Evolutionary conservation across 2,888 invertebrate genomes (phyloP), one percentile per base, ranked within the genome.

Genomic region (Cryptus armator): DNA sequence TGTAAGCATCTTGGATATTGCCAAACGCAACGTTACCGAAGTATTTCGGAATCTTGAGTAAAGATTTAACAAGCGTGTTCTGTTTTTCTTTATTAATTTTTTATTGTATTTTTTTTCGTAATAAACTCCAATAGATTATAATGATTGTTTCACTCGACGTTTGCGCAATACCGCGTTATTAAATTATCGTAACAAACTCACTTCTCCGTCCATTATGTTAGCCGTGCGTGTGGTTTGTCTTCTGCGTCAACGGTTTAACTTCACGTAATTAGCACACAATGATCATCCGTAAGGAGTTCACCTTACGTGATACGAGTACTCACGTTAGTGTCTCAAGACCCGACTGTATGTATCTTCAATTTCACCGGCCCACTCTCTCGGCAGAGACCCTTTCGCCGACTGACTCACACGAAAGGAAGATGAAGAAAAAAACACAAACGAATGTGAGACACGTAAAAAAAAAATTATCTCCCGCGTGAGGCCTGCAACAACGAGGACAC

Each of bases 241-340:
- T 48, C 32, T 19, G 64, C 32, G 64, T 76, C 66, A 53, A 37
- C 56, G 53, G 19, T 43, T 24, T 4, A 70, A 68, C 29, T 64
- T 46, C 44, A 10, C 59, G 29, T 19, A 29, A 78, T 83, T 70
- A 64, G 64, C 74, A 70, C 44, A 75, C 67, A 81, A 81, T 77
- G 59, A 44, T 56, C 16, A 5, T 56, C 19, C 37, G 68, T n/a
- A 64, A 48, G 64, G 68, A 24, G 24, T 67, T 62, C 56, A 56
- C 19, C 74, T 84, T 62, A 67, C 77, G 53, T 68, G 62, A 53
- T 51, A 12, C 16, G 16, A 19, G 53, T 43, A 76, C 56, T 80
- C 76, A 71, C 80, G 53, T 64, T 48, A 46, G 51, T 46, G 19
- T 64, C 48, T 32, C 53, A n/a, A 19, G 43, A 12, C 3, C 2